phyloP scores from a whole-genome alignment of 2,113 vertebrate genomes.

The Gila orcuttii region DNA sequence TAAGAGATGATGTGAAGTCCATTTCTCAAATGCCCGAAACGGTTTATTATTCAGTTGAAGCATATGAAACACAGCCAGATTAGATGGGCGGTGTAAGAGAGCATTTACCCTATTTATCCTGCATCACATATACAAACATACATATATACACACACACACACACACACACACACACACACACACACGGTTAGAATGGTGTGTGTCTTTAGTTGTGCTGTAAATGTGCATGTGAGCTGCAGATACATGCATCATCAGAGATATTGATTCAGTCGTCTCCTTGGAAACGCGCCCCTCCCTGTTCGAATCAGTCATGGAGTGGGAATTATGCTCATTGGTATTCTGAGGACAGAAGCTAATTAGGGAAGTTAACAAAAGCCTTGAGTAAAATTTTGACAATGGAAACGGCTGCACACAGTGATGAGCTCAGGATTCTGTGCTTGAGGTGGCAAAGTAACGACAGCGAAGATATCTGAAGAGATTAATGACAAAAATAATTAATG shows the following conservation, averaged over 20 bases:
- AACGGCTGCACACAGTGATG: not conserved
- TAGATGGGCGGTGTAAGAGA: not conserved
- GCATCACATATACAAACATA: not conserved
- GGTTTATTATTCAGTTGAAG: not conserved
- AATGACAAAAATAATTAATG: conserved; percentile 1
- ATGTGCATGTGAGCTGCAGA: not conserved
- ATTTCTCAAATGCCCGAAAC: not conserved
- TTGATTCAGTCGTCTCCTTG: conserved; percentile 52
- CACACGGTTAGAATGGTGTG: not conserved
- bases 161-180: not conserved
- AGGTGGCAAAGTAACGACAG: not conserved
- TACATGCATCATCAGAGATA: conserved; percentile 60
- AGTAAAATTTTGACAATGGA: conserved; percentile 14
- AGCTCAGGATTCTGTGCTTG: conserved; percentile 12
- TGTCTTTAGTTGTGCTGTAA: not conserved
- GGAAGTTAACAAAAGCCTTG: conserved; percentile 48
- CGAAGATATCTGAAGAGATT: not conserved
- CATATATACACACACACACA: not conserved
- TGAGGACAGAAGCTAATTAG: conserved; percentile 61
- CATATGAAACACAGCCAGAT: not conserved
- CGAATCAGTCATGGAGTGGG: conserved; percentile 62
- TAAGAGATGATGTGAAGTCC: not conserved
- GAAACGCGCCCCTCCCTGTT: conserved; percentile 28
- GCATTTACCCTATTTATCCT: not conserved
- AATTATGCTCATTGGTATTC: conserved; percentile 68